A percentile compares a stretch with the other conserved stretches of the same genome.
Evolutionary conservation across 2,113 vertebrate species (phyloP).

Genomic region (Panthera tigris): DNA sequence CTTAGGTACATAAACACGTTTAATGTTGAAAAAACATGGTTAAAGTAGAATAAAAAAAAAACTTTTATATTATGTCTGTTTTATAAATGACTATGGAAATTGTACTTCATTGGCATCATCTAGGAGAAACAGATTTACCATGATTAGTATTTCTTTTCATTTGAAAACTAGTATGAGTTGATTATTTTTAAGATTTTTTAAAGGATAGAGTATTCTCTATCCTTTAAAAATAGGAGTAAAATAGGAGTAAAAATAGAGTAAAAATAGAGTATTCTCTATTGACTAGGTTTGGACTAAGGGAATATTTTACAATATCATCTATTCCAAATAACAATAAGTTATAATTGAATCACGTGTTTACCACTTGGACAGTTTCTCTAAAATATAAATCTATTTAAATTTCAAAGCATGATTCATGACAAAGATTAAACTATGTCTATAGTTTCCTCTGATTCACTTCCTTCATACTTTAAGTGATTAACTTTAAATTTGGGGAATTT

Average conservation of each 20-base stretch:
- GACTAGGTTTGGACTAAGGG: neutral
- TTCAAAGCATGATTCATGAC: slow-evolving; percentile 7
- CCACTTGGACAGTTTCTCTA: neutral
- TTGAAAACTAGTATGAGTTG: neutral
- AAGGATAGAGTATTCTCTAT: neutral
- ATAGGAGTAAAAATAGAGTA: no score
- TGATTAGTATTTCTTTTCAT: neutral
- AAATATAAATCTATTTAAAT: slow-evolving; percentile 16
- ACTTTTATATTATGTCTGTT: slow-evolving; percentile 54
- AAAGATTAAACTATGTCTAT: neutral
- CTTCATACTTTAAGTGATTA: slow-evolving; percentile 9
- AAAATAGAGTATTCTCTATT: neutral
- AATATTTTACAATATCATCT: neutral
- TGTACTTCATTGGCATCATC: neutral
- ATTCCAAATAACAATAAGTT: slow-evolving; percentile 40
- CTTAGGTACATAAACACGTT: slow-evolving; percentile 63
- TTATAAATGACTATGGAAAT: slow-evolving; percentile 36
- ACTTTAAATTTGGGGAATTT: slow-evolving; percentile 9
- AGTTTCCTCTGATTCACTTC: neutral
- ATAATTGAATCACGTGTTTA: neutral
- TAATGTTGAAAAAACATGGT: slow-evolving; percentile 41
- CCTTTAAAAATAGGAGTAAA: no score
- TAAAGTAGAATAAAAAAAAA: slow-evolving; percentile 62
- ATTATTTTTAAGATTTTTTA: slow-evolving; percentile 25
- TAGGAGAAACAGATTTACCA: slow-evolving; percentile 39